phyloP scores from a whole-genome alignment of 64 coral and sea anemone species.

The Orbicella faveolata region DNA sequence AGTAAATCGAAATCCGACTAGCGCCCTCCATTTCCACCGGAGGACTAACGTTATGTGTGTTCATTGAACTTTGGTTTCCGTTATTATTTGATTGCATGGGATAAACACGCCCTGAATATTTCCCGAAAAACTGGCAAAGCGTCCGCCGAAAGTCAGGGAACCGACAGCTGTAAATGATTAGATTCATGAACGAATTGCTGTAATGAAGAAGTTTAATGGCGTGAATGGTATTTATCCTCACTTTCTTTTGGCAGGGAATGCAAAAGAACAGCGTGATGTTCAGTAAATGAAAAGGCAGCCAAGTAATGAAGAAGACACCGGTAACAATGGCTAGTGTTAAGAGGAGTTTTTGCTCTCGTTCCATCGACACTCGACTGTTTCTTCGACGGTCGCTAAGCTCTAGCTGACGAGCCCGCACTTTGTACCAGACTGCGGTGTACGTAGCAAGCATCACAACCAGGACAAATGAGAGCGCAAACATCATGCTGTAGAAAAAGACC shows the following conservation, averaged over 20 bases:
- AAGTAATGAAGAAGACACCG: conserved; percentile 74
- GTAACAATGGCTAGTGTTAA: conserved; percentile 76
- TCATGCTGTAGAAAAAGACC: conserved; percentile 66
- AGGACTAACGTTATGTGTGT: conserved; percentile 1
- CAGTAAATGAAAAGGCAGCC: conserved; percentile 82
- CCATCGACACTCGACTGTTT: neutral
- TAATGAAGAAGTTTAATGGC: conserved; percentile 78
- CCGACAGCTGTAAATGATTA: conserved; percentile 79
- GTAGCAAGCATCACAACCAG: conserved; percentile 57
- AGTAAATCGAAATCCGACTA: neutral
- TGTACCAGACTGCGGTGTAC: conserved; percentile 72
- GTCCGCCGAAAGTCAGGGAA: conserved; percentile 78
- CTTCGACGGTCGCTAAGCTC: conserved; percentile 11
- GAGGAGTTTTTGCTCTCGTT: conserved; percentile 70
- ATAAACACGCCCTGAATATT: neutral
- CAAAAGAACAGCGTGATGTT: conserved; percentile 79
- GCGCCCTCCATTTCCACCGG: neutral
- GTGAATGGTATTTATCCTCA: conserved; percentile 17
- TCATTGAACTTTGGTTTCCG: neutral
- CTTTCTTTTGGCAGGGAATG: neutral
- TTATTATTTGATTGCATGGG: neutral
- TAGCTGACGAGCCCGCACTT: conserved; percentile 45
- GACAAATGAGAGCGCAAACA: conserved; percentile 56
- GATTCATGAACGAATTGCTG: conserved; percentile 74
- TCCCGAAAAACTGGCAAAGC: conserved; percentile 18